Conservation (phyloP, 2,888 invertebrate genomes). For the Euphydryas editha region DNA sequence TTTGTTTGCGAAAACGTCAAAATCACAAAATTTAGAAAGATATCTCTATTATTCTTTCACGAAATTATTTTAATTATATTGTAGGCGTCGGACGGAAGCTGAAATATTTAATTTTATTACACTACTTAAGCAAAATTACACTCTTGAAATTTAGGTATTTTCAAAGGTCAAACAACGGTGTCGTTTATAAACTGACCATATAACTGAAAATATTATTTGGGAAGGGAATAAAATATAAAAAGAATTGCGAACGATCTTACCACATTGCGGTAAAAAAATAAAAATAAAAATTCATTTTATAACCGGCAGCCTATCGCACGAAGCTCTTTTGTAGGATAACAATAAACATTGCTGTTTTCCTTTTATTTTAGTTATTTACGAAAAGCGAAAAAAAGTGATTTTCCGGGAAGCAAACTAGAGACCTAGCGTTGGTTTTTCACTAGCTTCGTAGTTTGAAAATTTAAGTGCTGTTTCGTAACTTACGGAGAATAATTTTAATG, state of each 20-base stretch:
- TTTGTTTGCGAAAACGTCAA: background rate
- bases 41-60: background rate
- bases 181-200: background rate
- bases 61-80: conserved; percentile 6
- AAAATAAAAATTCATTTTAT: conserved; percentile 67
- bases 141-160: background rate
- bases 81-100: background rate
- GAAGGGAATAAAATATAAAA: conserved; percentile 51
- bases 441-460: conserved; percentile 22
- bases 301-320: conserved; percentile 54
- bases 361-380: conserved; percentile 54
- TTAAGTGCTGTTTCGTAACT: conserved; percentile 21
- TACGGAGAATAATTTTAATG: conserved; percentile 28
- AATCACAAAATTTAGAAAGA: background rate
- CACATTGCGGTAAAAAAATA: conserved; percentile 51
- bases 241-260: conserved; percentile 55
- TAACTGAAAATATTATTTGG: conserved; percentile 4
- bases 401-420: conserved; percentile 29
- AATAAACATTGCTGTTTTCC: conserved; percentile 61
- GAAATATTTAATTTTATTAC: background rate
- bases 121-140: background rate
- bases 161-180: background rate
- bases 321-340: conserved; percentile 61
- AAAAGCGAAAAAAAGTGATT: conserved; percentile 46
- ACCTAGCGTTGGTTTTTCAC: conserved; percentile 25